A percentile compares a stretch with the other conserved stretches of the same genome.
Evolutionary conservation across 2,888 invertebrate species (phyloP).

Genomic region (Apamea sordens): DNA sequence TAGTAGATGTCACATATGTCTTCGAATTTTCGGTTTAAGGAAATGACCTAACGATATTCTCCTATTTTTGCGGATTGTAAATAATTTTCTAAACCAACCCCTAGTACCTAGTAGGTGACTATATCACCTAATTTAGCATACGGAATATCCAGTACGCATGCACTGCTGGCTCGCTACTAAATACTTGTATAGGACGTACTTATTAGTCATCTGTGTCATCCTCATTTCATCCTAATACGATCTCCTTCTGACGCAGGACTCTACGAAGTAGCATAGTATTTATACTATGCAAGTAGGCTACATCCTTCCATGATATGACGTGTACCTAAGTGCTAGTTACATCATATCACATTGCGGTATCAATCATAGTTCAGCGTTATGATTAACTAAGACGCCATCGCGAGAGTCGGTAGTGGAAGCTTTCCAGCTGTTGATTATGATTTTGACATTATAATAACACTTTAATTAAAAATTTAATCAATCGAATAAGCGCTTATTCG

Average conservation of each 20-base stretch:
- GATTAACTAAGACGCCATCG: slow-evolving; percentile 28
- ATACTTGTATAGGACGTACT: not conserved
- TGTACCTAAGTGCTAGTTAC: slow-evolving; percentile 18
- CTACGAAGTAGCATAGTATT: too few relatives aligned
- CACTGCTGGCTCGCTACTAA: not conserved
- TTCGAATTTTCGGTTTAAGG: too few relatives aligned
- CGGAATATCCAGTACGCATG: not conserved
- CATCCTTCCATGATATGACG: slow-evolving; percentile 16
- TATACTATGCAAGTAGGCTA: too few relatives aligned
- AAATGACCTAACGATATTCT: too few relatives aligned
- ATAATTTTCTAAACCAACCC: not conserved
- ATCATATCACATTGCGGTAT: slow-evolving; percentile 26
- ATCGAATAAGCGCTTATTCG: slow-evolving; percentile 34
- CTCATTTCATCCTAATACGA: slow-evolving; percentile 6
- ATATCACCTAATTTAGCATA: not conserved
- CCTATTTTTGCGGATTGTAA: not conserved
- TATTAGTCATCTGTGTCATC: slow-evolving; percentile 12
- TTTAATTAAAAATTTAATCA: slow-evolving; percentile 35
- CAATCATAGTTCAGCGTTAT: slow-evolving; percentile 13
- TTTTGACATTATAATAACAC: slow-evolving; percentile 41
- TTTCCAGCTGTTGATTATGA: slow-evolving; percentile 39
- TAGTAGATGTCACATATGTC: too few relatives aligned
- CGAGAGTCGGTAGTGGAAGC: slow-evolving; percentile 34
- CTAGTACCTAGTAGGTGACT: not conserved
- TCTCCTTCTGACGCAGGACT: slow-evolving; percentile 22